A percentile compares a stretch with the other conserved stretches of the same genome.
phyloP scores from a whole-genome alignment of 1,140 invertebrate genomes.

The Pogonomyrmex barbatus region DNA sequence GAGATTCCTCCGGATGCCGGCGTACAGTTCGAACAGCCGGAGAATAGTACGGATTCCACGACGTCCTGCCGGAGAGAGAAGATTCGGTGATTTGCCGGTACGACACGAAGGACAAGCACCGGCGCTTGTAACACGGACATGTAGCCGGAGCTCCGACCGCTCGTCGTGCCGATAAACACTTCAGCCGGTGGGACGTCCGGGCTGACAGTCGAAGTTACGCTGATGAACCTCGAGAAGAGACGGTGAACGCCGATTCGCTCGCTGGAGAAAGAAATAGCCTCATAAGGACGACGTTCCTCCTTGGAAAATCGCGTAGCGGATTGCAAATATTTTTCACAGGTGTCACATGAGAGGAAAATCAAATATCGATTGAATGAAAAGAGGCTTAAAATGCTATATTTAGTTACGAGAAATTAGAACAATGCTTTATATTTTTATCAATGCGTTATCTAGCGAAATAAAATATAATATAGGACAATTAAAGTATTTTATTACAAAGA shows the following conservation, averaged over 20 bases:
- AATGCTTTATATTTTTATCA: background rate
- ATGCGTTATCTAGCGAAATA: background rate
- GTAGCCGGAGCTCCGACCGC: constrained; percentile 53
- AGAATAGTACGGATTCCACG: constrained; percentile 73
- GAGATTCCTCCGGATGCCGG: constrained; percentile 69
- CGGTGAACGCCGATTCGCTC: constrained; percentile 31
- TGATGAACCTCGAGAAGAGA: constrained; percentile 63
- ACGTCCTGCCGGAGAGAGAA: constrained; percentile 62
- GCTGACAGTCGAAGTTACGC: constrained; percentile 73
- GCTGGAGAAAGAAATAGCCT: constrained; percentile 7
- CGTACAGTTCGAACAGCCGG: constrained; percentile 13
- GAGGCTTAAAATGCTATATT: background rate
- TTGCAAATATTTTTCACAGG: background rate
- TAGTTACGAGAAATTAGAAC: background rate
- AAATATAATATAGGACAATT: too few relatives aligned
- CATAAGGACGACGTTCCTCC: constrained; percentile 2
- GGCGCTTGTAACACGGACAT: constrained; percentile 72
- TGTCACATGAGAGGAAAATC: background rate
- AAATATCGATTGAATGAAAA: background rate
- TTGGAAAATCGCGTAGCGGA: background rate
- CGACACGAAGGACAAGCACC: constrained; percentile 72
- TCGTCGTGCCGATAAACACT: constrained; percentile 72
- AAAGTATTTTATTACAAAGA: background rate
- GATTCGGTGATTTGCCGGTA: constrained; percentile 75
- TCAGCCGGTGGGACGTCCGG: constrained; percentile 67